Evolutionary conservation across 2,797 vertebrate species (phyloP), one percentile per base, ranked within the genome.

Genomic region (Eulemur albifrons): DNA sequence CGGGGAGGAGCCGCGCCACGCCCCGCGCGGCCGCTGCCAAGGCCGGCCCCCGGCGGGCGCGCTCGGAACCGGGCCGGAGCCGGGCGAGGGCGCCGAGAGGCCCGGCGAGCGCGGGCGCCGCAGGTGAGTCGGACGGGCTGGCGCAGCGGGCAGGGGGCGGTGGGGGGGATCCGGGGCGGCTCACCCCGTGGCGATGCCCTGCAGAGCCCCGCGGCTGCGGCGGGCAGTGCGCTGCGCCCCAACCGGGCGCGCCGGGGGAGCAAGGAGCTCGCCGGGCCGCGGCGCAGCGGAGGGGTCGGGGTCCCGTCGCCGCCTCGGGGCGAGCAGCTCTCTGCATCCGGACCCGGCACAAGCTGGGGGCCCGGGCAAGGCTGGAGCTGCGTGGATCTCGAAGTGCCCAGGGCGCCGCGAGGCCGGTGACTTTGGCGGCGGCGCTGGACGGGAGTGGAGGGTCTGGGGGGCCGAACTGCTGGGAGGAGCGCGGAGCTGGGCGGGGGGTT

Each of bases 1-100:
- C 54, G 59, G 93, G 90, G 94, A 96, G 93, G 92, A 83, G 88
- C 93, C 83, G 54, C 92, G 95, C 97, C 87, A 96, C 97, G 93
- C 95, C 96, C 97, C 52, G 92, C 88, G 96, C 81, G 91, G 90
- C 88, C 52, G 76, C 94, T 76, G 96, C 97, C 94, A 18, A n/a
- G 91, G 97, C 97, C 59, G 67, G 87, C 79, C 89, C 95, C 43
- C 17, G 25, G 93, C 93, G 9, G 94, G 89, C 25, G 80, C 25
- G 85, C 85, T 40, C 7, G 4, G 43, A 90, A 72, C 86, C 1
- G 45, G 61, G 30, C 63, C 9, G 11, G 82, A 83, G 63, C 82
- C 40, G 8, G 61, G 97, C 57, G 12, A 5, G 21, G 32, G 57
- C 38, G 59, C 83, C 0, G 13, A 52, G 63, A 52, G 88, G 50